Conservation (phyloP, 2,888 invertebrate genomes). For the Oscheius sp. region DNA sequence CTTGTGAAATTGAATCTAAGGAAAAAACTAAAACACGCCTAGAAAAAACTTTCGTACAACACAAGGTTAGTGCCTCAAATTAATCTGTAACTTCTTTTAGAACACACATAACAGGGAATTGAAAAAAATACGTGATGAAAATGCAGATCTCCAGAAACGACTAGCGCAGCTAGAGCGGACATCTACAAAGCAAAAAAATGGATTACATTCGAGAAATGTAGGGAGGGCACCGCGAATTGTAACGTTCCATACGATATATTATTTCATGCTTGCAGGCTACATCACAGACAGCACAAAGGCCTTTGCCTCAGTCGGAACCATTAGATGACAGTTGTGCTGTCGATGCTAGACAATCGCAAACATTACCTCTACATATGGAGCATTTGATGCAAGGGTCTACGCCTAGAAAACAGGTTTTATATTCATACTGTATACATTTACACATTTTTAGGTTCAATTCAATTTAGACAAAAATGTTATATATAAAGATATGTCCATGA, state of each 20-base stretch:
- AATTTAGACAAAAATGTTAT: not conserved
- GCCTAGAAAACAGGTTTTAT: too few species aligned
- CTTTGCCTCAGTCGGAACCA: not conserved
- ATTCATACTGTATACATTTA: not conserved
- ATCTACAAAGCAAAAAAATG: conserved; percentile 3
- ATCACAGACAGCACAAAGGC: not conserved
- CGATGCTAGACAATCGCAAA: too few species aligned
- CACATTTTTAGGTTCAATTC: not conserved
- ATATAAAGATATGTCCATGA: not conserved
- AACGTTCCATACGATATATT: too few species aligned
- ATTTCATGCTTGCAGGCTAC: not conserved
- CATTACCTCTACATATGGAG: too few species aligned
- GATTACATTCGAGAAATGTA: not conserved
- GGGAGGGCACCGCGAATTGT: too few species aligned
- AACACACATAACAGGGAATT: conserved; percentile 4
- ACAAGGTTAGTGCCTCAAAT: not conserved
- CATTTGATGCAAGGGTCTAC: too few species aligned
- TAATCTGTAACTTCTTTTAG: conserved; percentile 1
- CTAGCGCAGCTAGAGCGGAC: not conserved
- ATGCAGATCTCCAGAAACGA: not conserved
- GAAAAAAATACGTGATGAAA: conserved; percentile 10
- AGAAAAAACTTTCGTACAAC: conserved; percentile 2
- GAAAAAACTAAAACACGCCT: not conserved
- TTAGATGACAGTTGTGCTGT: not conserved
- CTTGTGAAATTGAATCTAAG: not conserved